Evolutionary conservation across 2,797 vertebrate species (phyloP).

Genomic region (Clarias laeviceps): DNA sequence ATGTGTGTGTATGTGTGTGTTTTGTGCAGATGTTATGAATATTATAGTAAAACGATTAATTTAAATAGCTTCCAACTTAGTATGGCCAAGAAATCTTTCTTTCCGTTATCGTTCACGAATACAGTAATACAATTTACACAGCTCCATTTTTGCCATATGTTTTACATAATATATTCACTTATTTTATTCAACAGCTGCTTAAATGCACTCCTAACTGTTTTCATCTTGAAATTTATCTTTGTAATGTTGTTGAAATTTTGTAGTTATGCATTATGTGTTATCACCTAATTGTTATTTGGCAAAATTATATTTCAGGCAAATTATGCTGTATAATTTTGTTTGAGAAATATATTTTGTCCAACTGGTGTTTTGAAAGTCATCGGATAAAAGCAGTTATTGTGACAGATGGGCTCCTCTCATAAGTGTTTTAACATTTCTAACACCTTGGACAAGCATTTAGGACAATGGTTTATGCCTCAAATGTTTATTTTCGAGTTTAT

Average conservation of each 20-base stretch:
- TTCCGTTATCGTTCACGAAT: not conserved
- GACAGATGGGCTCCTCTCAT: not conserved
- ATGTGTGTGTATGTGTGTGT: no score
- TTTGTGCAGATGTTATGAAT: not conserved
- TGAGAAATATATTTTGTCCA: not conserved
- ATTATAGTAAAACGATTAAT: not conserved
- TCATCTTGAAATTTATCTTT: not conserved
- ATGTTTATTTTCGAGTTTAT: constrained; percentile 23
- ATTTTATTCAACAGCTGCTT: not conserved
- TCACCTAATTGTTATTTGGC: not conserved
- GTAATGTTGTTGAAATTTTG: not conserved
- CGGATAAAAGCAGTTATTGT: constrained; percentile 2
- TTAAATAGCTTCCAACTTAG: not conserved
- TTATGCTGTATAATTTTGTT: not conserved
- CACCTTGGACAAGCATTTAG: not conserved
- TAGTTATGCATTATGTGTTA: not conserved
- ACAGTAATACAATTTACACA: not conserved
- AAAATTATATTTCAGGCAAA: not conserved
- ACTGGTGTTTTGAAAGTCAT: constrained; percentile 21
- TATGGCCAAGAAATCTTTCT: not conserved
- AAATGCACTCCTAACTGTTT: not conserved
- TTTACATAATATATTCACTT: not conserved
- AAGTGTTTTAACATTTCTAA: constrained; percentile 10
- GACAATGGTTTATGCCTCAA: constrained; percentile 10
- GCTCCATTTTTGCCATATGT: not conserved